Evolutionary conservation across 2,888 invertebrate genomes (phyloP).

Genomic region (Caenorhabditis angaria): DNA sequence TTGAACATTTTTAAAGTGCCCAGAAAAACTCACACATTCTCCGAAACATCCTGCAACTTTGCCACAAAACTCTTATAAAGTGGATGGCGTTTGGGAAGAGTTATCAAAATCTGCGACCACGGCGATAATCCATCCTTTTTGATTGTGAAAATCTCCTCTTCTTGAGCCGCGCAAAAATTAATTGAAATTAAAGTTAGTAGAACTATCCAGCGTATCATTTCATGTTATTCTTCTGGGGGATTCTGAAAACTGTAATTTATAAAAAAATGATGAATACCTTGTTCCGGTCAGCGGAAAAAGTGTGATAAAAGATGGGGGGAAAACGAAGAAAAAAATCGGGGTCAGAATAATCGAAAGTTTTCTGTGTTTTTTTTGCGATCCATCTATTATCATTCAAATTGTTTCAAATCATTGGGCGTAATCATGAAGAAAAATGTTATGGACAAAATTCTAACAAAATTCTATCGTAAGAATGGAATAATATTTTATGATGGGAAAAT

Average conservation of each 20-base stretch:
- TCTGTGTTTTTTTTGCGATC: not conserved
- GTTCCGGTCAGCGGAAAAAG: slow-evolving; percentile 7
- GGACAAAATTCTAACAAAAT: too few relatives aligned
- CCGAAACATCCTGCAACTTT: slow-evolving; percentile 64
- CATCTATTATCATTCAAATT: not conserved
- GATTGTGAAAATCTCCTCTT: slow-evolving; percentile 53
- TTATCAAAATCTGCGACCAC: slow-evolving; percentile 60
- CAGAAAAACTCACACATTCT: slow-evolving; percentile 32
- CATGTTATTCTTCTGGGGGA: slow-evolving; percentile 23
- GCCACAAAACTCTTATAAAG: slow-evolving; percentile 65
- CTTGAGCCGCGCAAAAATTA: slow-evolving; percentile 7
- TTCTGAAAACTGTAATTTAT: slow-evolving; percentile 5
- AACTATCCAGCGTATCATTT: slow-evolving; percentile 45
- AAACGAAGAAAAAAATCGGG: not conserved
- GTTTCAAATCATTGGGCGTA: too few relatives aligned
- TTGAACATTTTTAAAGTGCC: not conserved
- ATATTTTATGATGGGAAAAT: not conserved
- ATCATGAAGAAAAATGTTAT: too few relatives aligned
- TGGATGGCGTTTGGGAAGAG: slow-evolving; percentile 57
- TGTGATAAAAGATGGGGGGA: slow-evolving; percentile 8
- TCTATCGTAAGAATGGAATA: too few relatives aligned
- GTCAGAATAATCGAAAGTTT: not conserved
- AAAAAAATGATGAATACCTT: slow-evolving; percentile 7
- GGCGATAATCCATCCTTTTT: slow-evolving; percentile 57
- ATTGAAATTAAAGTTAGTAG: not conserved